Base-by-base conservation (phyloP, 92 coral and sea anemone species). In the Epizoanthus illoricatus region DNA sequence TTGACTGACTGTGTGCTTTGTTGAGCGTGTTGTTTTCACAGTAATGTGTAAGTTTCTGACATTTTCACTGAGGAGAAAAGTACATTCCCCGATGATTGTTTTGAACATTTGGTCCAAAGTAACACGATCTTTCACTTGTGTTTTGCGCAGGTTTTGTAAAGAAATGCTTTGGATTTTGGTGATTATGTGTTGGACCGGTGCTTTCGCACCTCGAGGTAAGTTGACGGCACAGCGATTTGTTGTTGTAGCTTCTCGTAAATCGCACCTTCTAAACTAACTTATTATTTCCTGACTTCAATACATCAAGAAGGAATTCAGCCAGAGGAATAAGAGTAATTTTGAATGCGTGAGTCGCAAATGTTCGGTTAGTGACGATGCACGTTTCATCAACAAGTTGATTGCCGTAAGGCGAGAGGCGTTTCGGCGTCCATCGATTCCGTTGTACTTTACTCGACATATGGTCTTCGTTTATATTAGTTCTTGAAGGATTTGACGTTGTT, bases 41-140 rank as follows among this genome's bases (percentile, higher is more conserved):
- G 87, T 74, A 86, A 87, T 86, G 97, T 89, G 97, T 79, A 93
- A 80, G 94, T 87, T 84, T 81, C 28, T 80, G 56, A 56, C 67
- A 67, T 67, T 65, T 57, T 80, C 58, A 17, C 45, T 60, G 9
- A 49, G 66, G 54, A 58, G 66, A 69, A 71, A 36, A 59, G 18
- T 47, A 36, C 80, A 47, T 6, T 43, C 18, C 23, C 21, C 69
- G 59, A 49, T 36, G 73, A 59, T 5, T 79, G 43, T 65, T 60
- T 52, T 19, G 39, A 17, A 43, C 20, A 16, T 65, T 57, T 28
- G 57, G 36, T 40, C 24, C 60, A 20, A 18, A 80, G 65, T 52
- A 65, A 58, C 5, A 10, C 9, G 42, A 49, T 63, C 11, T 57
- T 54, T 28, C 39, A 56, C 59, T 75, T 62, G 43, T 56, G 84